Percentiles rank a stretch among this genome's conserved stretches.
These are phyloP conservation scores for Mesorhabditis sp. DNA, from an alignment of 2,888 invertebrate genomes.

Conservation along the genomic window DNA sequence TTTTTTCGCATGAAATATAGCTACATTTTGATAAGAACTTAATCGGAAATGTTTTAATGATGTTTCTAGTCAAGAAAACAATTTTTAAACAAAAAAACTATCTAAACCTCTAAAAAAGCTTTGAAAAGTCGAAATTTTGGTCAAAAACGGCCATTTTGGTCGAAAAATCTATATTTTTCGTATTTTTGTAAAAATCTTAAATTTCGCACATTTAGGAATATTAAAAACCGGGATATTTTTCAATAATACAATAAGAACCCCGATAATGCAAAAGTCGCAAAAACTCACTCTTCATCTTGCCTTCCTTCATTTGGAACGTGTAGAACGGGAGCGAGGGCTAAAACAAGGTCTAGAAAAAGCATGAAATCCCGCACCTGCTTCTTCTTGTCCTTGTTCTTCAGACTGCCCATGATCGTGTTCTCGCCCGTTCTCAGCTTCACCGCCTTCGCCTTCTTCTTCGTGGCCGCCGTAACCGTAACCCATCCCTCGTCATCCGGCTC, in stretches of 20 bases:
- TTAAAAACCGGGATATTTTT: too few relatives aligned
- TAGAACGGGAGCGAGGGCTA: conserved; percentile 3
- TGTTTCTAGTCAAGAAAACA: too few relatives aligned
- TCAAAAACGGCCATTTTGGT: too few relatives aligned
- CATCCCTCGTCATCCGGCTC: background rate
- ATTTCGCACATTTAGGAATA: too few relatives aligned
- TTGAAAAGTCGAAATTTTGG: too few relatives aligned
- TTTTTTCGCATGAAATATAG: background rate
- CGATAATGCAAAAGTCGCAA: background rate
- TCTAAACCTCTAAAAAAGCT: too few relatives aligned
- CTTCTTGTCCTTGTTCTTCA: background rate
- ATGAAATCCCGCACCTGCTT: background rate
- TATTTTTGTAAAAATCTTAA: too few relatives aligned
- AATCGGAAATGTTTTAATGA: too few relatives aligned
- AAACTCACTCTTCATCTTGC: conserved; percentile 4
- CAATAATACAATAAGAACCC: too few relatives aligned
- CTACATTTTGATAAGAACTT: background rate
- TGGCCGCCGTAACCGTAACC: background rate
- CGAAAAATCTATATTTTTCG: too few relatives aligned
- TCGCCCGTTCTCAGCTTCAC: background rate
- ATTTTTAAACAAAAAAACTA: too few relatives aligned
- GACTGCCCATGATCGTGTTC: conserved; percentile 2
- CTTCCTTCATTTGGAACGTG: background rate
- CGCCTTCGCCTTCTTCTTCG: background rate
- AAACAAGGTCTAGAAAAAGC: background rate